phyloP scores from a whole-genome alignment of 2,888 invertebrate genomes.

The Caenorhabditis sp. region DNA sequence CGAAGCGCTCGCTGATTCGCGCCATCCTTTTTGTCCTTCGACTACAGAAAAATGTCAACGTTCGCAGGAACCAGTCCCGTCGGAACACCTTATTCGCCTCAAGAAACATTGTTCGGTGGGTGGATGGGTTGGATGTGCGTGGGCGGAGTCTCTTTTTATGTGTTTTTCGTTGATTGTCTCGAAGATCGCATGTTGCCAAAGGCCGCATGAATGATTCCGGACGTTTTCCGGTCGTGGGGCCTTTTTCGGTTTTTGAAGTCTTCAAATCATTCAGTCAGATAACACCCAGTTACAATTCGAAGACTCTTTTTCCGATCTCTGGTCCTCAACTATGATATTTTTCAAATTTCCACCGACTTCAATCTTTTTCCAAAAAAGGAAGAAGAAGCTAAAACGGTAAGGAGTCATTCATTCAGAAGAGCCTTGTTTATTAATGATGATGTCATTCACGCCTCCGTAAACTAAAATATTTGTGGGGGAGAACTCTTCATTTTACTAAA shows the following conservation, averaged over 20 bases:
- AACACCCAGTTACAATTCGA: too few relatives aligned
- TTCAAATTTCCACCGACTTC: constrained; percentile 43
- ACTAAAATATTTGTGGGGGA: constrained; percentile 35
- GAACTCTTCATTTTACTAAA: constrained; percentile 18
- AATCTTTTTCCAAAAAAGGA: constrained; percentile 34
- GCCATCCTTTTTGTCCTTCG: constrained; percentile 75
- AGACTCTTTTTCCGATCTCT: too few relatives aligned
- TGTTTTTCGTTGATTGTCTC: not conserved
- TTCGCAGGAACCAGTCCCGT: constrained; percentile 60
- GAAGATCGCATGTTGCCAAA: constrained; percentile 23
- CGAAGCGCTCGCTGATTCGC: constrained; percentile 68
- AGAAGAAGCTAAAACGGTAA: constrained; percentile 26
- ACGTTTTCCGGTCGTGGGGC: constrained; percentile 28
- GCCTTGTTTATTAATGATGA: constrained; percentile 26
- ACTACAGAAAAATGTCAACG: constrained; percentile 69
- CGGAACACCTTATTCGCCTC: constrained; percentile 56
- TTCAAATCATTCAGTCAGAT: constrained; percentile 15
- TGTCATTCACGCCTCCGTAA: constrained; percentile 29
- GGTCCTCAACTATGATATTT: too few relatives aligned
- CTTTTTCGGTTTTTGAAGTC: constrained; percentile 8
- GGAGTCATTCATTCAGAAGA: not conserved
- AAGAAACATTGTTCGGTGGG: constrained; percentile 47
- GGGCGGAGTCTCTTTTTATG: constrained; percentile 2
- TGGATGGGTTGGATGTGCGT: too few relatives aligned
- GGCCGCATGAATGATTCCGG: constrained; percentile 38